Conservation (phyloP, 2,113 vertebrate species). For the Natator depressus region DNA sequence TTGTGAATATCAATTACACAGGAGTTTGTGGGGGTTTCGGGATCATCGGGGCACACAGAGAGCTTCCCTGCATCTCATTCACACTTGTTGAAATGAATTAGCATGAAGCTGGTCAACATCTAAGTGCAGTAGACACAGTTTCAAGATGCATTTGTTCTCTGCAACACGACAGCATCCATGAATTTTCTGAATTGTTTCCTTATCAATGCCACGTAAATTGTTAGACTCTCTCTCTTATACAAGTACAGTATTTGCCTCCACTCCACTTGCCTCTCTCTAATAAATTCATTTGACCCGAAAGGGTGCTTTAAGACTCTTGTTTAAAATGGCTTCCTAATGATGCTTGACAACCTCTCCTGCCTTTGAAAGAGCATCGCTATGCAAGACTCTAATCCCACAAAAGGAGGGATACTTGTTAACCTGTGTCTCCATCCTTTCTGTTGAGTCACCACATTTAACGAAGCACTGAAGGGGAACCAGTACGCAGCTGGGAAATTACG, state of each 20-base stretch:
- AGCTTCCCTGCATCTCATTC: not conserved
- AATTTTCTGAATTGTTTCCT: constrained; percentile 60
- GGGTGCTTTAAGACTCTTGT: constrained; percentile 68
- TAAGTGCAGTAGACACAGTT: constrained; percentile 13
- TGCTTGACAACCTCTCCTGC: constrained; percentile 71
- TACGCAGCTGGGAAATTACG: constrained; percentile 66
- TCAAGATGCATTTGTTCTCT: not conserved
- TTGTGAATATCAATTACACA: not conserved
- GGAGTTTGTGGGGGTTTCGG: not conserved
- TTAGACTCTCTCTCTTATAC: constrained; percentile 64
- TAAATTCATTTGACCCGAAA: constrained; percentile 69
- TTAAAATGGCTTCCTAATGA: constrained; percentile 74
- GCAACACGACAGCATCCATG: constrained; percentile 47
- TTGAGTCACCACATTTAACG: constrained; percentile 75
- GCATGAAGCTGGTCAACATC: constrained; percentile 41
- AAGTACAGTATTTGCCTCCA: constrained; percentile 42
- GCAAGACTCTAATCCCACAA: constrained; percentile 69
- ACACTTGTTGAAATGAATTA: constrained; percentile 38
- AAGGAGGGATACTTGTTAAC: constrained; percentile 75
- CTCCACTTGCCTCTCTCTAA: constrained; percentile 51
- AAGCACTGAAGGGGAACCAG: constrained; percentile 72
- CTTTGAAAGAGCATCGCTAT: constrained; percentile 54
- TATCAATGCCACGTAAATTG: constrained; percentile 59
- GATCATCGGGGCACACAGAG: not conserved
- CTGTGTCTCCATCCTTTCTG: constrained; percentile 61